These are phyloP conservation scores for Torymus auratus DNA, from an alignment of 2,888 invertebrate genomes.

Conservation along the genomic window DNA sequence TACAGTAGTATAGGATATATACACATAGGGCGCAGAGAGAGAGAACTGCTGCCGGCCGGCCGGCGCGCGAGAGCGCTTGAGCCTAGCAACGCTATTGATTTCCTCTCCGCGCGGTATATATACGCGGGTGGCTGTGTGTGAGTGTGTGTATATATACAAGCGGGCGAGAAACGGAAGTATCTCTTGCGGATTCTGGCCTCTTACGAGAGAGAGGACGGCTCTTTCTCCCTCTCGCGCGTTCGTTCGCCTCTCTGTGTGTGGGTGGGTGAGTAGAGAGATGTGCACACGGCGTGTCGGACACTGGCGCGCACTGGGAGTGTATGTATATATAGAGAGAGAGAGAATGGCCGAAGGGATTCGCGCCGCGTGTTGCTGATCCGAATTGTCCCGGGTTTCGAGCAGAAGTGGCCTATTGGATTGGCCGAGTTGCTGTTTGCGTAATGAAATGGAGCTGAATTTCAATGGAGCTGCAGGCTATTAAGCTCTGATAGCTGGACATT, in stretches of 20 bases:
- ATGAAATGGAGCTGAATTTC: background rate
- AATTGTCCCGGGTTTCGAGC: background rate
- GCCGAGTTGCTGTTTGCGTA: too few relatives aligned
- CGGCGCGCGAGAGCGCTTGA: constrained; percentile 47
- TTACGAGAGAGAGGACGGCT: background rate
- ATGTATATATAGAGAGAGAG: too few relatives aligned
- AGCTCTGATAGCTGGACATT: too few relatives aligned
- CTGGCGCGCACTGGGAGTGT: too few relatives aligned
- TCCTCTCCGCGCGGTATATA: constrained; percentile 64
- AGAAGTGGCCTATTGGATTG: constrained; percentile 1
- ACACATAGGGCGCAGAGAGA: background rate
- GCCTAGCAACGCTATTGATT: constrained; percentile 77
- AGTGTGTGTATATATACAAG: background rate
- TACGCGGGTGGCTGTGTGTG: background rate
- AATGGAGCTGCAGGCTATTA: too few relatives aligned
- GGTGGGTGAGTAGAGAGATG: too few relatives aligned
- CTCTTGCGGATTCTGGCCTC: constrained; percentile 16
- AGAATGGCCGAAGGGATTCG: background rate
- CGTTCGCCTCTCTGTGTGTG: background rate
- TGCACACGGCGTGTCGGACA: too few relatives aligned
- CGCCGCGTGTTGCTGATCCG: background rate
- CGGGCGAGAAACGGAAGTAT: constrained; percentile 17
- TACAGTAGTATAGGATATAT: too few relatives aligned
- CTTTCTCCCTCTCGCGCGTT: background rate
- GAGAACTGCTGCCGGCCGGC: constrained; percentile 16